Percentiles rank a stretch among this genome's conserved stretches.
These are phyloP conservation scores for Machimus rusticus DNA, from an alignment of 2,888 invertebrate genomes.

Conservation along the genomic window DNA sequence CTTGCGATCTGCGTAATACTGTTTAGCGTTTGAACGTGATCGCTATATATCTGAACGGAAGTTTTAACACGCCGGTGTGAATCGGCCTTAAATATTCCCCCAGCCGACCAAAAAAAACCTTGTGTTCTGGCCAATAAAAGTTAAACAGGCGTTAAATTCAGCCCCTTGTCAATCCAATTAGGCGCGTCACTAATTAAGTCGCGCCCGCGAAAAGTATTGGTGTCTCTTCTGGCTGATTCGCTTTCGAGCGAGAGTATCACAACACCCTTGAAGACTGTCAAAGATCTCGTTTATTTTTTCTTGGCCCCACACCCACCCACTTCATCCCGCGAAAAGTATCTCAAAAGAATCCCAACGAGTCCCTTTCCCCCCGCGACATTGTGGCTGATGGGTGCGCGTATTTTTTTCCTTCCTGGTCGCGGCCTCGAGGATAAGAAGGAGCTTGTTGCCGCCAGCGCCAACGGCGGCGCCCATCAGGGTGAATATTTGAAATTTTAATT, in stretches of 20 bases:
- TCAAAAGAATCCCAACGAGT: background rate
- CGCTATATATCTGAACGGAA: too few relatives aligned
- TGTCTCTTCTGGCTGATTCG: slow-evolving; percentile 23
- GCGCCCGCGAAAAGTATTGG: background rate
- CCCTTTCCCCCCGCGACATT: background rate
- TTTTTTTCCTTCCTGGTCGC: background rate
- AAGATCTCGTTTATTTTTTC: slow-evolving; percentile 18
- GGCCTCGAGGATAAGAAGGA: background rate
- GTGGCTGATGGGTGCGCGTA: background rate
- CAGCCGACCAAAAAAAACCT: background rate
- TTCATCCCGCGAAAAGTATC: background rate
- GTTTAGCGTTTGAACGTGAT: too few relatives aligned
- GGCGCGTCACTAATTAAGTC: slow-evolving; percentile 34
- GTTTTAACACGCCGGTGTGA: too few relatives aligned
- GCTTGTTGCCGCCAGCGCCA: background rate
- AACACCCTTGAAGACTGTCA: background rate
- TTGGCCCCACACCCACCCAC: background rate
- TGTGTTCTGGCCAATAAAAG: background rate
- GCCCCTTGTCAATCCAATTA: slow-evolving; percentile 29
- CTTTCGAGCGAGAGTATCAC: background rate
- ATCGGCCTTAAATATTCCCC: too few relatives aligned
- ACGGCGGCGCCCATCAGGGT: slow-evolving; percentile 28
- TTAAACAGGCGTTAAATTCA: background rate
- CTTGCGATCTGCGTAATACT: too few relatives aligned
- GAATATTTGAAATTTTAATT: slow-evolving; percentile 43